phyloP scores from a whole-genome alignment of 2,113 vertebrate species.

The Holacanthus passer region DNA sequence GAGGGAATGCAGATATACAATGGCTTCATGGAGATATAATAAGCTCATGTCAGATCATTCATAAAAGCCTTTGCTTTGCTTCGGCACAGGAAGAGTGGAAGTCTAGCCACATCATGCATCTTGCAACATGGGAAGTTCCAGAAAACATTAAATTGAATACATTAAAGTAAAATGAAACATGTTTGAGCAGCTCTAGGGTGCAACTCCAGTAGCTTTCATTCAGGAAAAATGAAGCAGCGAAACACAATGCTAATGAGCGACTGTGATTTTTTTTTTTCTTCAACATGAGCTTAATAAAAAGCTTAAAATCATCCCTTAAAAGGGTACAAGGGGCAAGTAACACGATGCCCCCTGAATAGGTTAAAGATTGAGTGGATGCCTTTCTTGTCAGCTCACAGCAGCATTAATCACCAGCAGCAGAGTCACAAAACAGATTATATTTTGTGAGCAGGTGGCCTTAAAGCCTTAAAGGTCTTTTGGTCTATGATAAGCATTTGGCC shows the following conservation, averaged over 20 bases:
- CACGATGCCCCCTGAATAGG: slow-evolving; percentile 31
- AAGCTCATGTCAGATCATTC: slow-evolving; percentile 50
- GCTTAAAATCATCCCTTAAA: neutral
- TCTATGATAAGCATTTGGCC: slow-evolving; percentile 84
- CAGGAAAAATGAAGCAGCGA: neutral
- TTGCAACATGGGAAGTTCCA: slow-evolving; percentile 13
- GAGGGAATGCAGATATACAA: slow-evolving; percentile 59
- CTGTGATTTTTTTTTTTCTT: neutral
- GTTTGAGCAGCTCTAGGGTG: neutral
- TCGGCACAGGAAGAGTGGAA: neutral
- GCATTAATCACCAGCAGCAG: slow-evolving; percentile 75
- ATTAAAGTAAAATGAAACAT: neutral
- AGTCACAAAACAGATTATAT: slow-evolving; percentile 79
- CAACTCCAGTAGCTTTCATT: neutral
- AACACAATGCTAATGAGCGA: neutral
- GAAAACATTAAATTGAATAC: neutral
- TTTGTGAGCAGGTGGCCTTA: slow-evolving; percentile 82
- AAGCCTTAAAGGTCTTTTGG: slow-evolving; percentile 84
- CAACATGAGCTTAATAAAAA: slow-evolving; percentile 26
- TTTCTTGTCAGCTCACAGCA: slow-evolving; percentile 62
- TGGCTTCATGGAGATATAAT: slow-evolving; percentile 56
- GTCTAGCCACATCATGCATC: neutral
- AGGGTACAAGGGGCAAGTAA: slow-evolving; percentile 20
- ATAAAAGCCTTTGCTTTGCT: slow-evolving; percentile 38
- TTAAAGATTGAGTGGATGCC: slow-evolving; percentile 56